Evolutionary conservation across 2,113 vertebrate species (phyloP), one percentile per base, ranked within the genome.

Genomic region (Pedionomus torquatus): DNA sequence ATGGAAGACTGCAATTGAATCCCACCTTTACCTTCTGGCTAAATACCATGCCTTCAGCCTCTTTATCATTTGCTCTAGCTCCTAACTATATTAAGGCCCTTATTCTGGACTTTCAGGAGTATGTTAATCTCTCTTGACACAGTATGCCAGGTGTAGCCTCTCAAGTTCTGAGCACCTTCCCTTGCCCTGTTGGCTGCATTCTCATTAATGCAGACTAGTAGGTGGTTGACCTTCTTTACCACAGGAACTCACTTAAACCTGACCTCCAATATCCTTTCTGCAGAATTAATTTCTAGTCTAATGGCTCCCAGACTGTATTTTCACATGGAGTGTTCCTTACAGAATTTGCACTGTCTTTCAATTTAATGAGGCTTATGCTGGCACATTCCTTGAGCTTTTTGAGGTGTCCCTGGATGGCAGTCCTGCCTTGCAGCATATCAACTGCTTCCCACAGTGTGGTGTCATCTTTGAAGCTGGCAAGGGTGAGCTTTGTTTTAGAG

Each of bases 291-390:
- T 74, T 78, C 46, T 30, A 33, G 44, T 39, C 49, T 85, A 49
- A 30, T 8, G 4, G 3, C 61, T 70, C 46, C 49, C 24, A 66
- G 51, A 8, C 31, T 90, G 33, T 70, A 13, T 37, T 90, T 64
- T 61, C 6, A 8, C 25, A 11, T 9, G 10, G 31, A 5, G 2
- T 28, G 35, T 52, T 95, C 82, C 39, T 74, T 74, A 35, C 46
- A 61, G 39, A 63, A 79, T 80, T 79, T 44, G 16, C 54, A 17
- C 25, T 68, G 39, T 54, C 60, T 83, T 72, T 55, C 35, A 48
- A 0, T 39, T 41, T 43, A 5, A 11, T 7, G 16, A n/a, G 31
- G 13, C 17, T 66, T 16, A 4, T 10, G 10, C 0, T 85, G 51
- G 26, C 10, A 7, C 8, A 19, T 71, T 83, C 19, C 12, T 54